Evolutionary conservation across 2,888 invertebrate genomes (phyloP), one percentile per base, ranked within the genome.

Genomic region (Latheticus oryzae): DNA sequence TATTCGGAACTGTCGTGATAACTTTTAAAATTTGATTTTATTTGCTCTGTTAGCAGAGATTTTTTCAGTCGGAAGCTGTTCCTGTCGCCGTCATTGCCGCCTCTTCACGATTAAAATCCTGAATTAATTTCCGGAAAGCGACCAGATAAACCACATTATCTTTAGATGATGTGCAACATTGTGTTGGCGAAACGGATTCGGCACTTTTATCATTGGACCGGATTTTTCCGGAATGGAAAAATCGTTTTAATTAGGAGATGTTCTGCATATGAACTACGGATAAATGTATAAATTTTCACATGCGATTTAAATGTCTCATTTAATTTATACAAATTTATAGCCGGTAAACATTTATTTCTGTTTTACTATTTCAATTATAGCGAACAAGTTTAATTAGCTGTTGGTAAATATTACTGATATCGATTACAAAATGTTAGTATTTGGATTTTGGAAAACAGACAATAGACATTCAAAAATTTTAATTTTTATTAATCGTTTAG

Each of bases 41-140:
- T 33, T 23, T 24, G 13, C 9, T 42, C 24, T 12, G 19, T 32
- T 15, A 17, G 35, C 23, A 19, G 28, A 38, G 50, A 50, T 50
- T 50, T 50, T 50, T 50, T 24, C 17, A 19, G 28, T 12, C 45
- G 45, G 30, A 28, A 42, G 9, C 12, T 11, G 33, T 35, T 48
- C 37, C 48, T 37, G 37, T 19, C 38, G 50, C 26, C 32, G 32
- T 32, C 45, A 45, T 5, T n/a, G 24, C 38, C 37, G 19, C 50
- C 50, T 50, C 50, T 37, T 38, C 24, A 17, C 21, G 38, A 50
- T 50, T 50, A 50, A 50, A 50, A 50, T 38, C 50, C 50, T 50
- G 50, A 50, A 50, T 38, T 50, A 50, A 50, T 50, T 50, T 50
- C 50, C 50, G 38, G 50, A 28, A 50, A 50, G 38, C 50, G 38